Evolutionary conservation across 2,888 invertebrate genomes (phyloP).

Genomic region (Lithophane socia): DNA sequence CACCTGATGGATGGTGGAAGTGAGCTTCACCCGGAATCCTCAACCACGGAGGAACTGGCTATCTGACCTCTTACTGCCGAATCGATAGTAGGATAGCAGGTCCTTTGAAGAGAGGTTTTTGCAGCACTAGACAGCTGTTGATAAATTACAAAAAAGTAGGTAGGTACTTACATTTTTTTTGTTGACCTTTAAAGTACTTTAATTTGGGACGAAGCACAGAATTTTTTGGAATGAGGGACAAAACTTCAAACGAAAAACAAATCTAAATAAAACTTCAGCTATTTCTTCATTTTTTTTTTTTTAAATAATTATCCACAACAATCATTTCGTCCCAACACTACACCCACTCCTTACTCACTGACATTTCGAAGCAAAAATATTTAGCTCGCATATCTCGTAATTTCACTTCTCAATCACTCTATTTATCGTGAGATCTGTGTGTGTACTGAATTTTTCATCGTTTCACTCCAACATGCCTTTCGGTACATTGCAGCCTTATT

Average conservation of each 20-base stretch:
- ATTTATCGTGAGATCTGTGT: slow-evolving; percentile 70
- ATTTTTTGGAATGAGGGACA: not conserved
- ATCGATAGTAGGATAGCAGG: too few relatives aligned
- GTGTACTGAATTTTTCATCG: slow-evolving; percentile 73
- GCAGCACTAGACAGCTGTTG: not conserved
- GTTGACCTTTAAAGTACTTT: not conserved
- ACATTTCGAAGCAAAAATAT: slow-evolving; percentile 66
- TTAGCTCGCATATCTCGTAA: slow-evolving; percentile 63
- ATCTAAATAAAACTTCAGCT: not conserved
- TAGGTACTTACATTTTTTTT: too few relatives aligned
- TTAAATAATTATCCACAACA: not conserved
- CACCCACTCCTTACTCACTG: slow-evolving; percentile 13
- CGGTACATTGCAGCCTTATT: slow-evolving; percentile 68
- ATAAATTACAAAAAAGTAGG: not conserved
- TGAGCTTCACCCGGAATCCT: too few relatives aligned
- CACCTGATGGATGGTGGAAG: too few relatives aligned
- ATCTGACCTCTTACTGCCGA: too few relatives aligned
- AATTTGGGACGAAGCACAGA: not conserved
- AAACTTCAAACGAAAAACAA: not conserved
- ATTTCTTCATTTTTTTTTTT: not conserved
- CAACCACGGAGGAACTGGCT: too few relatives aligned
- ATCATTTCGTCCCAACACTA: slow-evolving; percentile 19
- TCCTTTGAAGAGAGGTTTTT: not conserved
- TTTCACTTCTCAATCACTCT: slow-evolving; percentile 73
- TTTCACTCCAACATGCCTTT: slow-evolving; percentile 42